Base-by-base conservation (phyloP, 2,888 invertebrate species). In the Beris morrisii region DNA sequence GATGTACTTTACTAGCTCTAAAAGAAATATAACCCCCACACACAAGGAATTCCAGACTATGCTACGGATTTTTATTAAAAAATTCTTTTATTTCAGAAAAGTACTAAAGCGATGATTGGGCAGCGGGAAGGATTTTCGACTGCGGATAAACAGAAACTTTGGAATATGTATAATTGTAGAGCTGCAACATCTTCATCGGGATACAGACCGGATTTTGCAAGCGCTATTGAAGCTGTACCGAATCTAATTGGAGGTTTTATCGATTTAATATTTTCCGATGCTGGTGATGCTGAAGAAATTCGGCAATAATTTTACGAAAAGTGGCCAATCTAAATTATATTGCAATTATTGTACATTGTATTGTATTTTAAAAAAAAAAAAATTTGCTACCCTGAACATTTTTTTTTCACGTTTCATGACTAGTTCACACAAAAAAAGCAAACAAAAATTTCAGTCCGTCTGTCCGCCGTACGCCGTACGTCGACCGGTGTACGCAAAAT, bases 91-190 rank as follows among this genome's bases (percentile, higher is more conserved):
- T 50, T 66, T 32, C 12, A 57, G 15, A 55, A 12, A 64, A 48
- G 45, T 6, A 56, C 66, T 1, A 53, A 38, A 0, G 78, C 80
- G 4, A 83, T 81, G 70, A 78, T 90, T 65, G 90, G 91, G 0
- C 90, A 90, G 73, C 79, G 90, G 7, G 85, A 87, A 59, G 88
- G 88, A 0, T 84, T 91, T 69, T 89, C 89, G 70, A 80, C 82
- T 45, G 84, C 84, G 0, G 90, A 90, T 72, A 84, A 90, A 11
- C 82, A 82, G 70, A 91, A 90, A 78, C 80, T 90, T 50, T 86
- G 87, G 73, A 81, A 81, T 61, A 90, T 90, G 90, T 90, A 90
- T 77, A 84, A 84, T 65, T 90, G 90, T 74, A 71, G 65, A 7
- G 64, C 31, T 13, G 64, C 71, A 12, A 68, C 70, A 5, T 43